Evolutionary conservation across 2,113 vertebrate genomes (phyloP).

Genomic region (Tretioscincus oriximinensis): DNA sequence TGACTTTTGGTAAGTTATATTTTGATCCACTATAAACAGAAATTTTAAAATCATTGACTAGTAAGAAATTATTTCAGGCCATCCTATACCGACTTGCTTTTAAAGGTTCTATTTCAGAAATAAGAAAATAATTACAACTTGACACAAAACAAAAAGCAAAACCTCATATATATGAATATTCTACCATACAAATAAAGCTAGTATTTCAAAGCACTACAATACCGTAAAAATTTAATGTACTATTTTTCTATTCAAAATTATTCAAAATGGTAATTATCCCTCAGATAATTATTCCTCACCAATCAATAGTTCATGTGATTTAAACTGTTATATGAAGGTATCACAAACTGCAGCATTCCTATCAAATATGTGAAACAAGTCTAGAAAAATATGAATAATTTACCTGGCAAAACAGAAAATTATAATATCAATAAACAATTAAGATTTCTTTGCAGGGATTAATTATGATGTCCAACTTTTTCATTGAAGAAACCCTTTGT

Average conservation of each 20-base stretch:
- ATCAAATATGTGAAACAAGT: background rate
- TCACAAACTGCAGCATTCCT: constrained; percentile 19
- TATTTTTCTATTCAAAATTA: rapidly evolving
- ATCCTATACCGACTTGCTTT: constrained; percentile 25
- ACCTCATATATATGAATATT: constrained; percentile 32
- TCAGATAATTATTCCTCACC: background rate
- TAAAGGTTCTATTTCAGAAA: constrained; percentile 47
- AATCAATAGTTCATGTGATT: background rate
- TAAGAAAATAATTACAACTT: background rate
- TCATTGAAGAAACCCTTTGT: background rate
- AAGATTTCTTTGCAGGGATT: background rate
- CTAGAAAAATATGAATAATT: background rate
- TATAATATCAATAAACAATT: background rate
- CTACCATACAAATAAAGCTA: constrained; percentile 43
- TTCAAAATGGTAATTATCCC: constrained; percentile 17
- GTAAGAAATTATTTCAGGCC: background rate
- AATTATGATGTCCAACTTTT: background rate
- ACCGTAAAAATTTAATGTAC: constrained; percentile 47
- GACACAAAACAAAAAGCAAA: rapidly evolving
- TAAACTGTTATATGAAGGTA: background rate
- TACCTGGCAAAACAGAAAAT: background rate
- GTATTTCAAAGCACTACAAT: constrained; percentile 60
- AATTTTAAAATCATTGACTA: background rate
- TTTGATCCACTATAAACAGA: background rate
- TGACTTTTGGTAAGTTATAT: no score